These are phyloP conservation scores for Salticus scenicus DNA, from an alignment of 2,888 invertebrate genomes.

Conservation along the genomic window DNA sequence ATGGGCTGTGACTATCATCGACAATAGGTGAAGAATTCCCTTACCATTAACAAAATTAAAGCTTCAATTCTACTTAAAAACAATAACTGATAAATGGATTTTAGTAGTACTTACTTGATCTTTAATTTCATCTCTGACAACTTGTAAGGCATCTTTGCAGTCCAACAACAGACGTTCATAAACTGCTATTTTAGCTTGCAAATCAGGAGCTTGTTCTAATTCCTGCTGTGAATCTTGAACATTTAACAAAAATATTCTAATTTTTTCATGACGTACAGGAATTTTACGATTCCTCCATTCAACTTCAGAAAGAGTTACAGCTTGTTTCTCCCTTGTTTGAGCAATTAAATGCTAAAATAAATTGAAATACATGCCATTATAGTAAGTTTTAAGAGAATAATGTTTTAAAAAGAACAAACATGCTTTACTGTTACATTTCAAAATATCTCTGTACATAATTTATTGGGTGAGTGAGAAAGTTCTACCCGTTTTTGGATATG, in stretches of 20 bases:
- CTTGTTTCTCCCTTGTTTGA: slow-evolving; percentile 88
- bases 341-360: slow-evolving; percentile 82
- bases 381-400: too few species aligned
- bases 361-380: neutral
- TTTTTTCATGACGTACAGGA: slow-evolving; percentile 88
- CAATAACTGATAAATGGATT: too few species aligned
- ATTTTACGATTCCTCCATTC: slow-evolving; percentile 92
- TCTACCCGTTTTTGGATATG: too few species aligned
- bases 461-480: too few species aligned
- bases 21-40: too few species aligned
- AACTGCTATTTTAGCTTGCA: slow-evolving; percentile 84
- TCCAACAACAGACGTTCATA: slow-evolving; percentile 94
- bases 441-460: too few species aligned
- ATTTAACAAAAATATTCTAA: slow-evolving; percentile 85
- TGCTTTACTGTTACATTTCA: too few species aligned
- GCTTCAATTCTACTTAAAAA: too few species aligned
- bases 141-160: slow-evolving; percentile 93
- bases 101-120: slow-evolving; percentile 78
- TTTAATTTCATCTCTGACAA: slow-evolving; percentile 84
- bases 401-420: too few species aligned
- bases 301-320: slow-evolving; percentile 87
- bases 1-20: too few species aligned
- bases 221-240: slow-evolving; percentile 81
- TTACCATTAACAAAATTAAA: too few species aligned
- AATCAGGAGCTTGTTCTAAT: slow-evolving; percentile 73